Percentiles rank a stretch among this genome's conserved stretches.
These are phyloP conservation scores for Cephalopterus ornatus DNA, from an alignment of 2,113 vertebrate species.

Conservation along the genomic window DNA sequence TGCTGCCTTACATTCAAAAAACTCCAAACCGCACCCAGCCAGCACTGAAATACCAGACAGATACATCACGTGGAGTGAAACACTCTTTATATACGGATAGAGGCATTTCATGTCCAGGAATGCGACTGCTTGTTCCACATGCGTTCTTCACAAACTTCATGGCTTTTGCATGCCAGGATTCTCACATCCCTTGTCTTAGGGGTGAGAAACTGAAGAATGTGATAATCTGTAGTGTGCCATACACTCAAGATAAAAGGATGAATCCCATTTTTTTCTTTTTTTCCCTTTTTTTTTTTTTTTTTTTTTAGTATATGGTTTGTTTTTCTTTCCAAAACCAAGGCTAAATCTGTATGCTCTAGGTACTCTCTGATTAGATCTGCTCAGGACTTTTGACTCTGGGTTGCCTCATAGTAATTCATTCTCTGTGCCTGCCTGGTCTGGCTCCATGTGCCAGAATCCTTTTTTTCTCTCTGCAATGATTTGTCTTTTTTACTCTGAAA, in stretches of 20 bases:
- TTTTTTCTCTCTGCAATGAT: background rate
- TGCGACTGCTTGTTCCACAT: background rate
- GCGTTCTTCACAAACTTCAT: background rate
- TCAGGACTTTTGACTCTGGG: background rate
- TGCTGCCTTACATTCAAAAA: background rate
- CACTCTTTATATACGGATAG: background rate
- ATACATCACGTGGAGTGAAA: background rate
- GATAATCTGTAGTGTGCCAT: background rate
- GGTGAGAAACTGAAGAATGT: background rate
- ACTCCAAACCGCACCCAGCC: background rate
- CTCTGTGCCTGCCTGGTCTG: background rate
- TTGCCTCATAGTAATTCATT: background rate
- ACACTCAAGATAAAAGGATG: background rate
- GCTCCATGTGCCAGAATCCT: background rate
- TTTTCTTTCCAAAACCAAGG: background rate
- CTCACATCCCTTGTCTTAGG: background rate
- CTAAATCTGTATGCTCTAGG: background rate
- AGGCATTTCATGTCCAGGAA: background rate
- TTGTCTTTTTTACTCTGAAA: background rate
- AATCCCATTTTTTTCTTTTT: background rate
- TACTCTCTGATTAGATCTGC: background rate
- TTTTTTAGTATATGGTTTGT: background rate
- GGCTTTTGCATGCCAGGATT: rapidly evolving
- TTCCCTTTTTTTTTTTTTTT: background rate
- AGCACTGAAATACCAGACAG: background rate